Evolutionary conservation across 2,113 vertebrate species (phyloP).

Genomic region (Nematolebias whitei): DNA sequence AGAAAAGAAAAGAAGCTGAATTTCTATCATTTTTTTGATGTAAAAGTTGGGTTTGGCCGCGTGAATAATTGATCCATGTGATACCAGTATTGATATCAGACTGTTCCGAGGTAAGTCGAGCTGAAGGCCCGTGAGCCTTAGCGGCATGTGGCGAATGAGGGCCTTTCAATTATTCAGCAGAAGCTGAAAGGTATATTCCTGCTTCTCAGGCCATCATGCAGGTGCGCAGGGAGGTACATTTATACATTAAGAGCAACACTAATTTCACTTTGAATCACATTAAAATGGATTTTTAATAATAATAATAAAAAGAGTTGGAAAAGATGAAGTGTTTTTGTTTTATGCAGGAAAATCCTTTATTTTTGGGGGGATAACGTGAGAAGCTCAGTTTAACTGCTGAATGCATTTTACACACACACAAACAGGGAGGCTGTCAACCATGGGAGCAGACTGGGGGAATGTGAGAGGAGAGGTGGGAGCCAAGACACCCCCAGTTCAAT

Average conservation of each 20-base stretch:
- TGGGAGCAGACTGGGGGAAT: conserved; percentile 52
- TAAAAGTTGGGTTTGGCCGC: conserved; percentile 28
- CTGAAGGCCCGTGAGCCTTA: conserved; percentile 74
- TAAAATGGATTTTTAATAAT: not conserved
- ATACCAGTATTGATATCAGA: conserved; percentile 79
- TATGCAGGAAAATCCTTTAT: conserved; percentile 69
- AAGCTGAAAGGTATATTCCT: conserved; percentile 77
- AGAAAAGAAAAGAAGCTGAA: not conserved
- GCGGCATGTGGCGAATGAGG: conserved; percentile 82
- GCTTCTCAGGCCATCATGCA: conserved; percentile 67
- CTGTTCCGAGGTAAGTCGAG: conserved; percentile 80
- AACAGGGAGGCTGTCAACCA: conserved; percentile 35
- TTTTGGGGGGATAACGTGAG: conserved; percentile 83
- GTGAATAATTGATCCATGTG: conserved; percentile 79
- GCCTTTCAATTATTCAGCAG: conserved; percentile 84
- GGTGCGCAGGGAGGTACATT: conserved; percentile 11
- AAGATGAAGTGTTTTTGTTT: conserved; percentile 23
- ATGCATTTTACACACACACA: conserved; percentile 16
- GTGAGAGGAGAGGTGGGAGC: conserved; percentile 52
- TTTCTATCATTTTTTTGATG: not conserved
- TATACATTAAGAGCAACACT: not conserved
- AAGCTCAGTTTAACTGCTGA: conserved; percentile 74
- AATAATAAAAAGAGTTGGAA: not conserved
- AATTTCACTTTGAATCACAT: not conserved
- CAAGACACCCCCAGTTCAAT: conserved; percentile 86